Conservation (phyloP, 2,888 invertebrate species). For the Tenthredo scrophulariae region DNA sequence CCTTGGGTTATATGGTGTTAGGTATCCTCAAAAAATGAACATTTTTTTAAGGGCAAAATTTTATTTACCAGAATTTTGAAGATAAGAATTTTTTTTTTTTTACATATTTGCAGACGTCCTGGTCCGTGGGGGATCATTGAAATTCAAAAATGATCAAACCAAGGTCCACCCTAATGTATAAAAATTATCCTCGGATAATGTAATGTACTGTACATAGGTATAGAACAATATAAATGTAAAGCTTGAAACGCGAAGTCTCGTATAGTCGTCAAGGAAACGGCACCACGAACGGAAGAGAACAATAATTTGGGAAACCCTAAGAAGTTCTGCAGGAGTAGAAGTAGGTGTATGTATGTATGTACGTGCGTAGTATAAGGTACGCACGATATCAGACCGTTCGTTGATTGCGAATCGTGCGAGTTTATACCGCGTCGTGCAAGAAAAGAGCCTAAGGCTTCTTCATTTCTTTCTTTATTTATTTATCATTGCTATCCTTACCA, state of each 20-base stretch:
- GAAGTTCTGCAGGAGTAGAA: neutral
- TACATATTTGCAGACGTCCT: too few relatives aligned
- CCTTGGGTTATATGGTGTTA: neutral
- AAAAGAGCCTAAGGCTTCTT: constrained; percentile 13
- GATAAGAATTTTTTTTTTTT: too few relatives aligned
- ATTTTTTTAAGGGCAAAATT: too few relatives aligned
- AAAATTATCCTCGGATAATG: too few relatives aligned
- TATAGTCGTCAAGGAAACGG: neutral
- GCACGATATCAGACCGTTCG: constrained; percentile 10
- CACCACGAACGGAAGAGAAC: constrained; percentile 23
- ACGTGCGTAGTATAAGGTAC: constrained; percentile 8
- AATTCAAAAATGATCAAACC: too few relatives aligned
- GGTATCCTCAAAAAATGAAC: too few relatives aligned
- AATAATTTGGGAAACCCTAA: constrained; percentile 43
- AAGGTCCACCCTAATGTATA: too few relatives aligned
- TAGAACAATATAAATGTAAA: neutral
- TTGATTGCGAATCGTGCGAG: constrained; percentile 19
- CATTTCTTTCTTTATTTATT: neutral
- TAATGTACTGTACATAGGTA: neutral
- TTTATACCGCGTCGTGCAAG: neutral
- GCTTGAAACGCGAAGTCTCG: neutral
- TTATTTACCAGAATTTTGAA: too few relatives aligned
- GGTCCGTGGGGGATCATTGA: too few relatives aligned
- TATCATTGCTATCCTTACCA: neutral
- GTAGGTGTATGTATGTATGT: neutral